Evolutionary conservation across 1,140 invertebrate genomes (phyloP).

Genomic region (Muscidifurax raptorellus): DNA sequence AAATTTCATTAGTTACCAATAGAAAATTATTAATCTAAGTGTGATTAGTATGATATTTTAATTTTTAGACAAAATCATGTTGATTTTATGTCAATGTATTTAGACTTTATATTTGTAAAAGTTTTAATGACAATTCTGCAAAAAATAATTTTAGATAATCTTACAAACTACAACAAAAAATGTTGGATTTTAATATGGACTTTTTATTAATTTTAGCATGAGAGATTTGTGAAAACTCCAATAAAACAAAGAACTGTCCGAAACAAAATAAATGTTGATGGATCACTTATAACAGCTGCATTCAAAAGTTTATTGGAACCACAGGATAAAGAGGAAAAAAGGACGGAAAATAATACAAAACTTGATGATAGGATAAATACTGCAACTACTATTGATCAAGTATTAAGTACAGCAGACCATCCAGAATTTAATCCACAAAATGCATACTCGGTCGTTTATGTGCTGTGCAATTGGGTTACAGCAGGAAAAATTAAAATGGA

Average conservation of each 20-base stretch:
- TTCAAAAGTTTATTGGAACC: slow-evolving; percentile 15
- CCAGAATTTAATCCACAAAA: slow-evolving; percentile 36
- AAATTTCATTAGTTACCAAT: no score
- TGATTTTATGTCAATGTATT: no score
- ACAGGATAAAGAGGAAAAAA: neutral
- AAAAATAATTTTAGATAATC: no score
- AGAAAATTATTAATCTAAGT: no score
- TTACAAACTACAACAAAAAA: no score
- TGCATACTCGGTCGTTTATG: slow-evolving; percentile 3
- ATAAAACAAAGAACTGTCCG: neutral
- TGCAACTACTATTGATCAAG: slow-evolving; percentile 54
- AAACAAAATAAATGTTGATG: neutral
- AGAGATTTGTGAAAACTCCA: neutral
- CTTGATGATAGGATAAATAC: slow-evolving; percentile 52
- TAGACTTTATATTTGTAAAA: no score
- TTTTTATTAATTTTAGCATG: slow-evolving; percentile 21
- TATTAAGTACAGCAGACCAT: slow-evolving; percentile 54
- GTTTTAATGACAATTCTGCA: no score
- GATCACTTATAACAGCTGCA: slow-evolving; percentile 20
- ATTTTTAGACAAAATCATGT: no score
- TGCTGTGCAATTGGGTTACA: slow-evolving; percentile 63
- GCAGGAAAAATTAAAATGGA: slow-evolving; percentile 77
- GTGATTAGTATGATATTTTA: no score
- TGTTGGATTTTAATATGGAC: neutral
- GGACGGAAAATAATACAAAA: neutral